Base-by-base conservation (phyloP, 2,888 invertebrate genomes). In the Autographa pulchrina region DNA sequence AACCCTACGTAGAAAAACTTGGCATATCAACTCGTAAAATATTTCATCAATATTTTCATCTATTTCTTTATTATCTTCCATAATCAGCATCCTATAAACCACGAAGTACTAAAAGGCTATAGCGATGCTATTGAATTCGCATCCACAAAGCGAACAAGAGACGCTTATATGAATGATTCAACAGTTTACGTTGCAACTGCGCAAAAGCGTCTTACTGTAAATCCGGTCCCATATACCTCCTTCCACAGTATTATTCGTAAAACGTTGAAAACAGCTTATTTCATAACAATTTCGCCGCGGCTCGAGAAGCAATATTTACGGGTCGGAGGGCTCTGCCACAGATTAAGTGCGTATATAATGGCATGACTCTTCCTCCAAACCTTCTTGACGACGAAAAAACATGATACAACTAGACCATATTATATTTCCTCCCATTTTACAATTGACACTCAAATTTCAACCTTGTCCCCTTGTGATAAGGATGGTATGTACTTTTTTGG, bases 261-360 rank as follows among this genome's bases (percentile, higher is more conserved):
- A 78, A 74, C 61, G 72, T 74, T 72, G 54, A 61, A 65, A 77
- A 77, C 68, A 68, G 70, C 75, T 79, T 84, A 83, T 84, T 83
- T 78, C 74, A 76, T 79, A 85, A 77, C 81, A 71, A 86, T 85
- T 86, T 84, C 82, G 82, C 76, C 76, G 77, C 72, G 77, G 58
- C 70, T 80, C 68, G 65, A 78, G 74, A 75, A 78, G 80, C 81
- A 86, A 88, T 87, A 85, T 88, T 89, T 85, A 86, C 81, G 82
- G 82, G 80, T 74, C 78, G 74, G 64, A 68, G 85, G 38, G 70
- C 79, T 64, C 41, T 81, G 76, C 73, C 84, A 80, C 79, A 85
- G 87, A 88, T 87, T 88, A 89, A 88, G 83, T 86, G 79, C 82
- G 84, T 83, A 83, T 78, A 81, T 84, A 85, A 88, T 85, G 72